Percentiles rank a stretch among this genome's conserved stretches.
Conservation (phyloP, 2,113 vertebrate species). For the Octodon degus region DNA sequence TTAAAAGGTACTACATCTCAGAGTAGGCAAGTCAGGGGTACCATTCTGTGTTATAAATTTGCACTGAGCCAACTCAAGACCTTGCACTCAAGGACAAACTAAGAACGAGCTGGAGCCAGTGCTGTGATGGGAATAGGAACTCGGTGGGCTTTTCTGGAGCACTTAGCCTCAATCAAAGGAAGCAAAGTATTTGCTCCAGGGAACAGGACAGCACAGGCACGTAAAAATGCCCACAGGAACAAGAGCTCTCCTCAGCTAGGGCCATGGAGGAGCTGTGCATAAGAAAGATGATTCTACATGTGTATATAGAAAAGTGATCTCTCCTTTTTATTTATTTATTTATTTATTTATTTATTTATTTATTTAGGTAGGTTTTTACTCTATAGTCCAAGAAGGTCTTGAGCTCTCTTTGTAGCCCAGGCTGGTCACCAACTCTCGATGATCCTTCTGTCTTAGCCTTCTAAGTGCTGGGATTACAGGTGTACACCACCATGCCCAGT, state of each 20-base stretch:
- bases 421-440: too few relatives aligned
- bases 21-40: not conserved
- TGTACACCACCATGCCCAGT: too few relatives aligned
- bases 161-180: not conserved
- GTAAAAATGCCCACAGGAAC: not conserved
- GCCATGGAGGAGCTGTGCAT: not conserved
- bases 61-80: not conserved
- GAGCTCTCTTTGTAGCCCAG: too few relatives aligned
- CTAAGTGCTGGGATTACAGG: too few relatives aligned
- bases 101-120: not conserved
- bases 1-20: not conserved
- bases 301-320: not conserved
- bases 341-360: too few relatives aligned
- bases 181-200: not conserved
- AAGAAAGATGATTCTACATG: not conserved
- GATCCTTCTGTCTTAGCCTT: too few relatives aligned
- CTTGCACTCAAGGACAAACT: not conserved
- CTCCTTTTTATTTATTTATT: too few relatives aligned
- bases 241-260: not conserved
- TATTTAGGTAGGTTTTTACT: too few relatives aligned
- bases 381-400: too few relatives aligned
- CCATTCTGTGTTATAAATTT: not conserved
- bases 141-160: not conserved
- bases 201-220: not conserved
- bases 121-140: not conserved